phyloP scores from a whole-genome alignment of 2,888 invertebrate species.

The Hypomecis punctinalis region DNA sequence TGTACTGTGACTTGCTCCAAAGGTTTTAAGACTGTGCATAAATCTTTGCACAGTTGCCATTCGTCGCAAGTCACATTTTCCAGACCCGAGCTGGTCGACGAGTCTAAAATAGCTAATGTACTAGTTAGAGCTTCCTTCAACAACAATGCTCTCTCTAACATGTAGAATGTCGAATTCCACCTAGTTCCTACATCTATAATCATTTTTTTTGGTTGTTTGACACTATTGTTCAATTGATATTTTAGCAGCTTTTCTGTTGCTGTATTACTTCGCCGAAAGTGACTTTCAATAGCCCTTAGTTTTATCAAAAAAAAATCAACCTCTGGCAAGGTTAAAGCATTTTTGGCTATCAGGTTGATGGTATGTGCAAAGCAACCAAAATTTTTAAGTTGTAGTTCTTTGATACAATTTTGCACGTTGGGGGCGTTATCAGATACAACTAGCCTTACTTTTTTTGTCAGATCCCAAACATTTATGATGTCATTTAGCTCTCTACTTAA shows the following conservation, averaged over 20 bases:
- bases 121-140: background rate
- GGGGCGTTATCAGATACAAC: background rate
- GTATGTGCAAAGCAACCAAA: conserved; percentile 4
- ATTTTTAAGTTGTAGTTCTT: background rate
- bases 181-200: background rate
- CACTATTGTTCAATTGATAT: background rate
- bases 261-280: background rate
- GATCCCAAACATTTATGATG: background rate
- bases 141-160: background rate
- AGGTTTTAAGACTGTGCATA: conserved; percentile 2
- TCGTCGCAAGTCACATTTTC: background rate
- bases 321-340: background rate
- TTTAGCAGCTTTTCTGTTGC: background rate
- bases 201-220: background rate
- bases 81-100: background rate
- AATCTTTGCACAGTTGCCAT: background rate
- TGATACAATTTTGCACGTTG: background rate
- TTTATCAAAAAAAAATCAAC: background rate
- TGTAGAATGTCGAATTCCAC: conserved; percentile 6
- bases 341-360: background rate
- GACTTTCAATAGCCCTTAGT: background rate
- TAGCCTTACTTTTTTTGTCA: background rate
- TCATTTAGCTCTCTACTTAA: background rate
- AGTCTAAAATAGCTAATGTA: background rate
- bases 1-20: background rate